These are phyloP conservation scores for Melanotaenia maccullochi DNA, from an alignment of 2,797 vertebrate genomes.

Conservation along the genomic window DNA sequence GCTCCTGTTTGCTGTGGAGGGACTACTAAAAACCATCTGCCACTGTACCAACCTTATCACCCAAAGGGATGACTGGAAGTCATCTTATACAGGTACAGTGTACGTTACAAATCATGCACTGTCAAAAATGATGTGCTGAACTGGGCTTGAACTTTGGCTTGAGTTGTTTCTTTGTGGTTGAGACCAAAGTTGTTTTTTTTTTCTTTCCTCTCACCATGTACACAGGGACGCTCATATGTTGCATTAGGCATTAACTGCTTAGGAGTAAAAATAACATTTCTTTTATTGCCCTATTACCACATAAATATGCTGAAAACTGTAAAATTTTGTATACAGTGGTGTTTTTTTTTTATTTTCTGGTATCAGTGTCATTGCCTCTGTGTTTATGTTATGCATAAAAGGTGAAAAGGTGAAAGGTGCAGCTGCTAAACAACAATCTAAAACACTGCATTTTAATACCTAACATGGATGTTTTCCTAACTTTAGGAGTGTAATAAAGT, in stretches of 20 bases:
- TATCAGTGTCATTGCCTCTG: no score
- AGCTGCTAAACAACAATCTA: not conserved
- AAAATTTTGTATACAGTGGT: no score
- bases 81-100: constrained; percentile 75
- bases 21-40: constrained; percentile 44
- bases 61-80: constrained; percentile 75
- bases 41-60: constrained; percentile 58
- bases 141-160: not conserved
- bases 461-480: no score
- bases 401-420: not conserved
- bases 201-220: not conserved
- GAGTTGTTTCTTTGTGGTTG: not conserved
- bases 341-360: no score
- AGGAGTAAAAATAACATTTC: not conserved
- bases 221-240: not conserved
- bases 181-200: not conserved
- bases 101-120: constrained; percentile 3
- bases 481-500: no score
- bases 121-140: not conserved
- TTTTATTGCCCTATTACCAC: not conserved
- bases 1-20: constrained; percentile 43
- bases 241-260: not conserved
- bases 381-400: not conserved
- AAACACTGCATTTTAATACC: not conserved
- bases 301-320: not conserved